Conservation (phyloP, 2,888 invertebrate species). For the Eupithecia subumbrata region DNA sequence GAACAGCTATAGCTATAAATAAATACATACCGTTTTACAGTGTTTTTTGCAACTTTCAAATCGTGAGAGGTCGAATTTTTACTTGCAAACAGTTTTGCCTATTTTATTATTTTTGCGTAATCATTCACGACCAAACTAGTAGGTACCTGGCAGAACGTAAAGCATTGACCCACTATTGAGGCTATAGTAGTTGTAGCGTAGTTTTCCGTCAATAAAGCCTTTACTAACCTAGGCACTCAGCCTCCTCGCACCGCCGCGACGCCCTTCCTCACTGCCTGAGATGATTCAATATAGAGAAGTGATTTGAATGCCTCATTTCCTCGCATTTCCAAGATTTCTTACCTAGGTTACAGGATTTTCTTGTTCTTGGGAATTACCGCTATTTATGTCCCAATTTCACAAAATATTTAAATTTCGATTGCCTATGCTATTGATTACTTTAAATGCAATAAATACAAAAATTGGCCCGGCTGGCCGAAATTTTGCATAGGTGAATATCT, state of each 20-base stretch:
- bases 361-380: background rate
- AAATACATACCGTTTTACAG: constrained; percentile 6
- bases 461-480: background rate
- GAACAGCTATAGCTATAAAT: background rate
- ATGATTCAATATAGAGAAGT: constrained; percentile 38
- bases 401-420: background rate
- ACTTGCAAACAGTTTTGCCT: constrained; percentile 19
- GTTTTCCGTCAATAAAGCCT: constrained; percentile 54
- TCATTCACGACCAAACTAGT: constrained; percentile 20
- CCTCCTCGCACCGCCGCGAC: constrained; percentile 43
- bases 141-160: constrained; percentile 32
- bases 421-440: background rate
- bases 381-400: background rate
- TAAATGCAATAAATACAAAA: background rate
- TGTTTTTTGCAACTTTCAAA: constrained; percentile 25
- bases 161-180: constrained; percentile 55
- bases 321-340: background rate
- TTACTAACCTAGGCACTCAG: constrained; percentile 41
- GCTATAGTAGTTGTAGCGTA: constrained; percentile 37
- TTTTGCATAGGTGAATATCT: background rate
- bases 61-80: constrained; percentile 28
- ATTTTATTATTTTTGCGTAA: constrained; percentile 26
- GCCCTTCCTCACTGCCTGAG: constrained; percentile 39
- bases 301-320: background rate
- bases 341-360: background rate